These are phyloP conservation scores for Varanus salvator DNA, from an alignment of 2,113 vertebrate genomes.

Conservation along the genomic window DNA sequence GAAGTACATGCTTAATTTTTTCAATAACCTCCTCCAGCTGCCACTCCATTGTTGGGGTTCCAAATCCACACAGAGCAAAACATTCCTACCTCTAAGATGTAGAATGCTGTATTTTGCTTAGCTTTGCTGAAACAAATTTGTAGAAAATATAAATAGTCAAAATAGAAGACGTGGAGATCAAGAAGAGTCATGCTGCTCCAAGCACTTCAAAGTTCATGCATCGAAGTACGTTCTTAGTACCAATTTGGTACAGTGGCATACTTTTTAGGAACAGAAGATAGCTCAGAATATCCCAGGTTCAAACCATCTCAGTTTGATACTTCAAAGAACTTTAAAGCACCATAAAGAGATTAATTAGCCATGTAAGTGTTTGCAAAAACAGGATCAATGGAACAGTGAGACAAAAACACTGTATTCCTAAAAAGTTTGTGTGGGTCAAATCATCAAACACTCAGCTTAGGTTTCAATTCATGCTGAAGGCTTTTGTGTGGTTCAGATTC, in stretches of 20 bases:
- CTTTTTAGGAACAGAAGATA: slow-evolving; percentile 63
- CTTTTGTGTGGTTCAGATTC: not conserved
- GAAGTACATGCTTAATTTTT: too few relatives aligned
- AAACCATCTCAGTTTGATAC: slow-evolving; percentile 37
- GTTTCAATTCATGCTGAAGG: not conserved
- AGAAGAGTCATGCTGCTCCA: slow-evolving; percentile 62
- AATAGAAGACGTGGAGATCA: slow-evolving; percentile 58
- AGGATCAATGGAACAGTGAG: not conserved
- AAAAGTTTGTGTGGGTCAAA: not conserved
- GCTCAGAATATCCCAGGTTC: slow-evolving; percentile 37
- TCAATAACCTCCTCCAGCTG: not conserved
- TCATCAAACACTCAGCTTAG: not conserved
- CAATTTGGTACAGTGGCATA: slow-evolving; percentile 34
- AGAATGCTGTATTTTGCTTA: slow-evolving; percentile 54
- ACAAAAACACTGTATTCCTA: not conserved
- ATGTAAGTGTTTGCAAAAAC: not conserved
- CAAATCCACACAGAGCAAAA: not conserved
- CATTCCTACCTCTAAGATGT: not conserved
- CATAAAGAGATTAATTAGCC: not conserved
- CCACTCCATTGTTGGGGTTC: not conserved
- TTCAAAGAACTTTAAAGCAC: slow-evolving; percentile 47
- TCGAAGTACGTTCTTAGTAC: slow-evolving; percentile 43
- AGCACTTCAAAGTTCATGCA: slow-evolving; percentile 64
- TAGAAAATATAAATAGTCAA: slow-evolving; percentile 65
- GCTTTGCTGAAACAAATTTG: slow-evolving; percentile 58